These are phyloP conservation scores for Adineta ricciae DNA, from an alignment of 2,888 invertebrate species.

Conservation along the genomic window DNA sequence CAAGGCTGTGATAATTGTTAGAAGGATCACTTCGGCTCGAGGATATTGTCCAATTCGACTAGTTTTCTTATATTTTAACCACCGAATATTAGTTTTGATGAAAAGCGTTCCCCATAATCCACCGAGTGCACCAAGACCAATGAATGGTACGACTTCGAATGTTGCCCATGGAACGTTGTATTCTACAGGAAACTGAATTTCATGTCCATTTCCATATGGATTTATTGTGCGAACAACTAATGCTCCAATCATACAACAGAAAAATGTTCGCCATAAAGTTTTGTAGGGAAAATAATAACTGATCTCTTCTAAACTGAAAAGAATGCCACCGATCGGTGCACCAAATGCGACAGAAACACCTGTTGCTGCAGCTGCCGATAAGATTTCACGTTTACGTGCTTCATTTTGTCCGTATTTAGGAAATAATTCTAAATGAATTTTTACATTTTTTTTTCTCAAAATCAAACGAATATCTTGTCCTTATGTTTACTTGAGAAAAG, in stretches of 20 bases:
- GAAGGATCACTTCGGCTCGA: conserved; percentile 68
- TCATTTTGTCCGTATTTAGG: conserved; percentile 97
- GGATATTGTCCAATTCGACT: conserved; percentile 91
- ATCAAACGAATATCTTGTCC: not conserved
- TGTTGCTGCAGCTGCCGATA: conserved; percentile 94
- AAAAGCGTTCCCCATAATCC: conserved; percentile 91
- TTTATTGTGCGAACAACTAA: conserved; percentile 90
- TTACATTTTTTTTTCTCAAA: no score
- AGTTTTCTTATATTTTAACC: conserved; percentile 85
- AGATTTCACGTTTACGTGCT: conserved; percentile 93
- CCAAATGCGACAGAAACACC: conserved; percentile 98
- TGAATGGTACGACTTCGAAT: conserved; percentile 90
- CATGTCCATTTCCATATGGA: conserved; percentile 96
- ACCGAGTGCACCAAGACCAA: conserved; percentile 85
- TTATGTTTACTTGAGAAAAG: conserved; percentile 67
- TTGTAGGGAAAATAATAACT: conserved; percentile 98
- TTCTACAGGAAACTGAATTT: conserved; percentile 92
- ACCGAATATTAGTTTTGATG: conserved; percentile 86
- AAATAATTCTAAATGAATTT: conserved; percentile 63
- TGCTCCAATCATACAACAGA: conserved; percentile 93
- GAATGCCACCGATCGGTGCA: conserved; percentile 91
- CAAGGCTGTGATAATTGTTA: conserved; percentile 79
- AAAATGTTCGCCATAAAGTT: conserved; percentile 96
- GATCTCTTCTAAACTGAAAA: conserved; percentile 93
- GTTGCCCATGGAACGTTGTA: conserved; percentile 93